phyloP scores from a whole-genome alignment of 1,140 invertebrate species.

The Eupristina koningsbergeri region DNA sequence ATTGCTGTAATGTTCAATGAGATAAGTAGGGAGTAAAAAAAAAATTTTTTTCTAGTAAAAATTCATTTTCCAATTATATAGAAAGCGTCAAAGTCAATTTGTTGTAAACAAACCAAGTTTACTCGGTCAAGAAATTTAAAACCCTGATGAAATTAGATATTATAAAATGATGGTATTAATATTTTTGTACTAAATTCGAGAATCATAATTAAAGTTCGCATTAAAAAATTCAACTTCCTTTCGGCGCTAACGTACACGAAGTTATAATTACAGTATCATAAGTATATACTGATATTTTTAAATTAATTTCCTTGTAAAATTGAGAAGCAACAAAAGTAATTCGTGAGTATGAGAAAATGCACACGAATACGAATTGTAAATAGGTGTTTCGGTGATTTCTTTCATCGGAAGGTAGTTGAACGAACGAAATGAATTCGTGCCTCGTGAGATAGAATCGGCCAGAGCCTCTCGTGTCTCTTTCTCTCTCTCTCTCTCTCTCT shows the following conservation, averaged over 20 bases:
- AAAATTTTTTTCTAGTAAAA: too few relatives aligned
- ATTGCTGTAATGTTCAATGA: too few relatives aligned
- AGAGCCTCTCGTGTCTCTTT: constrained; percentile 10
- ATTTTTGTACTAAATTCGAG: constrained; percentile 4
- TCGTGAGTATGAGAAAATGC: constrained; percentile 2
- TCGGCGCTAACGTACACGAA: background rate
- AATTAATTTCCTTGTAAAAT: constrained; percentile 22
- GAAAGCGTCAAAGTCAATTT: background rate
- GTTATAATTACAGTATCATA: constrained; percentile 11
- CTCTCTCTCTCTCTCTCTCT: constrained; percentile 9
- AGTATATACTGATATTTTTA: constrained; percentile 1
- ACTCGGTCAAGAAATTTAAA: background rate
- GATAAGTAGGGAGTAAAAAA: background rate
- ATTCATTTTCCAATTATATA: background rate
- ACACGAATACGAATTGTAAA: constrained; percentile 36
- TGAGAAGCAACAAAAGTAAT: constrained; percentile 14
- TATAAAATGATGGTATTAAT: background rate
- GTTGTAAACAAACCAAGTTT: background rate
- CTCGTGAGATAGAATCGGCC: constrained; percentile 49
- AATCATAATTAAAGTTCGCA: constrained; percentile 11
- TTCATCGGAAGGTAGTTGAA: constrained; percentile 3
- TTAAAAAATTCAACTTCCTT: background rate
- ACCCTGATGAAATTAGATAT: constrained; percentile 3
- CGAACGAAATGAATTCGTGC: constrained; percentile 46
- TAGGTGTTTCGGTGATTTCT: constrained; percentile 35